phyloP scores from a whole-genome alignment of 2,797 vertebrate species.

The Periophthalmus magnuspinnatus region DNA sequence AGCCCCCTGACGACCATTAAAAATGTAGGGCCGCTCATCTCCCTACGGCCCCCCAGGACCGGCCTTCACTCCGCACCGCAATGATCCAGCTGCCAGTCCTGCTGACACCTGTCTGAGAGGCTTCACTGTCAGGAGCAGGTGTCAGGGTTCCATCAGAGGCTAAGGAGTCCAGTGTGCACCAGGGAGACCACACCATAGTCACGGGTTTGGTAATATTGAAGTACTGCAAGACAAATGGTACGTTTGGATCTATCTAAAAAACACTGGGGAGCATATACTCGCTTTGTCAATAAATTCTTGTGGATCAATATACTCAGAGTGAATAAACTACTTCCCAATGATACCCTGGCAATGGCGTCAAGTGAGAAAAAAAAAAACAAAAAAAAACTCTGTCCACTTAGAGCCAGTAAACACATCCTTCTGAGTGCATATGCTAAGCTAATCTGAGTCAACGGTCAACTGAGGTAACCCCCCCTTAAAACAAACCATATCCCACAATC shows the following conservation, averaged over 20 bases:
- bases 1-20: conserved; percentile 59
- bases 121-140: conserved; percentile 53
- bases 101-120: conserved; percentile 45
- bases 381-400: background rate
- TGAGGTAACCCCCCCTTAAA: conserved; percentile 3
- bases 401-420: background rate
- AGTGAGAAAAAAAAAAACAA: background rate
- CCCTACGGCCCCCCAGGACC: conserved; percentile 42
- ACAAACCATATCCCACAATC: background rate
- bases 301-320: background rate
- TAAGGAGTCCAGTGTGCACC: background rate
- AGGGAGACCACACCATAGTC: background rate
- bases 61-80: conserved; percentile 12
- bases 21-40: conserved; percentile 61
- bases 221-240: background rate
- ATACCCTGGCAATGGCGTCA: background rate
- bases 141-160: conserved; percentile 35
- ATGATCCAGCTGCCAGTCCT: conserved; percentile 56
- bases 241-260: background rate
- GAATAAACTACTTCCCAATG: background rate
- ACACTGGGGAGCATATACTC: background rate
- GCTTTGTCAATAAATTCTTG: background rate
- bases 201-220: too few species aligned
- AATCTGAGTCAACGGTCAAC: conserved; percentile 5
- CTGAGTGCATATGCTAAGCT: background rate